Percentiles rank a stretch among this genome's conserved stretches.
These are phyloP conservation scores for Melinaea menophilus DNA, from an alignment of 2,888 invertebrate species.

Conservation along the genomic window DNA sequence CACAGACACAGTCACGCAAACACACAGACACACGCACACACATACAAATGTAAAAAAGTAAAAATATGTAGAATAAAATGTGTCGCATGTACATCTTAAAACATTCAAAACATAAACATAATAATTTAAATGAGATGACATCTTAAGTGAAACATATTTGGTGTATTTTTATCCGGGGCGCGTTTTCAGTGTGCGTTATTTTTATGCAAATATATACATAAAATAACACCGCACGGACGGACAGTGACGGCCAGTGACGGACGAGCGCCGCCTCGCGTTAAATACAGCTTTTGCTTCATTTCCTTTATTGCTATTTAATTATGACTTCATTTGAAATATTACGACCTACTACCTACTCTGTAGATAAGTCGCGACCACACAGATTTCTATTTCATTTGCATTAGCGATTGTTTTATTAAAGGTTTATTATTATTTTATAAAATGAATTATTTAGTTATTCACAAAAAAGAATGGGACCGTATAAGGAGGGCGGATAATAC, in stretches of 20 bases:
- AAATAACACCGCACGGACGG: slow-evolving; percentile 40
- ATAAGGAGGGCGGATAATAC: slow-evolving; percentile 37
- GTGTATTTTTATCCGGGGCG: slow-evolving; percentile 19
- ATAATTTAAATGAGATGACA: slow-evolving; percentile 20
- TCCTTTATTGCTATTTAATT: slow-evolving; percentile 47
- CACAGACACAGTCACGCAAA: background rate
- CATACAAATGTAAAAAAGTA: slow-evolving; percentile 2
- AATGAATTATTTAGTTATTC: slow-evolving; percentile 35
- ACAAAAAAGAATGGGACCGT: slow-evolving; percentile 51
- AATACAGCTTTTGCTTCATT: slow-evolving; percentile 46
- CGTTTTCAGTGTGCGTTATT: slow-evolving; percentile 43
- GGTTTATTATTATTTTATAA: background rate
- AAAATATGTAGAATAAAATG: too few species aligned
- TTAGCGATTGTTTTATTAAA: background rate
- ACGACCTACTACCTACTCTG: too few species aligned
- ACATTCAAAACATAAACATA: slow-evolving; percentile 3
- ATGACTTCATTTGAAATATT: slow-evolving; percentile 11
- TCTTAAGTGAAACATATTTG: slow-evolving; percentile 23
- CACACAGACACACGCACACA: slow-evolving; percentile 1
- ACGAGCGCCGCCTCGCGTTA: slow-evolving; percentile 49
- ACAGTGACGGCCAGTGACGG: slow-evolving; percentile 63
- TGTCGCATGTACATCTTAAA: too few species aligned
- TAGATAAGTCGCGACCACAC: background rate
- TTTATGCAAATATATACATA: slow-evolving; percentile 66
- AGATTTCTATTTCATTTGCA: slow-evolving; percentile 1